Conservation (phyloP, 2,888 invertebrate species). For the Agrotis puta region DNA sequence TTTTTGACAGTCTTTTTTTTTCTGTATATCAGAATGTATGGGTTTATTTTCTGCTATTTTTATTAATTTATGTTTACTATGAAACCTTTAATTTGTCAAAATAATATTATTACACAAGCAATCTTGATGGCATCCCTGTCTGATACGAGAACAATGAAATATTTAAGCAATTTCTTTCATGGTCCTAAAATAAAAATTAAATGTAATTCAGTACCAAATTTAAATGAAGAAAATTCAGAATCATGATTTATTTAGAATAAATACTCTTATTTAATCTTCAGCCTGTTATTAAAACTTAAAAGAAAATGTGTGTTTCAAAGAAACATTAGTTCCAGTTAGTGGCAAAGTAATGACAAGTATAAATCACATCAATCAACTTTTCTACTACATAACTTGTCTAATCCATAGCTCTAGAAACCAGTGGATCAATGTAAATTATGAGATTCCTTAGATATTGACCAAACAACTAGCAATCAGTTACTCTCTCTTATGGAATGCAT, state of each 20-base stretch:
- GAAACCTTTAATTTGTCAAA: too few relatives aligned
- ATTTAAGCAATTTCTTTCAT: too few relatives aligned
- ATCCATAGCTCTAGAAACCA: conserved; percentile 23
- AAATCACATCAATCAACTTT: conserved; percentile 11
- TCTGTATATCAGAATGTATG: too few relatives aligned
- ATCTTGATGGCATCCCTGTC: too few relatives aligned
- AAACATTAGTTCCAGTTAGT: not conserved
- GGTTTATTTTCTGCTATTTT: too few relatives aligned
- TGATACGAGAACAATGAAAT: too few relatives aligned
- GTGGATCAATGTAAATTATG: conserved; percentile 32
- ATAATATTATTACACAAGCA: too few relatives aligned
- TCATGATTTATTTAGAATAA: not conserved
- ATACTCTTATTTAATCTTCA: not conserved
- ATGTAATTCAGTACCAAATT: not conserved
- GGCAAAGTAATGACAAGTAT: not conserved
- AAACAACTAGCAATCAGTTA: conserved; percentile 45
- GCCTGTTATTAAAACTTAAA: too few relatives aligned
- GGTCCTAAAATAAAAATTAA: too few relatives aligned
- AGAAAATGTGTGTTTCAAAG: too few relatives aligned
- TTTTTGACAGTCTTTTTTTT: not conserved
- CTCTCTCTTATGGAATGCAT: conserved; percentile 63
- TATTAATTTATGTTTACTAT: too few relatives aligned
- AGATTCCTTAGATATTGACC: conserved; percentile 51
- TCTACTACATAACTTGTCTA: not conserved
- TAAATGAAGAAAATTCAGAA: not conserved